Base-by-base conservation (phyloP, 2,797 vertebrate genomes). In the Pempheris klunzingeri region DNA sequence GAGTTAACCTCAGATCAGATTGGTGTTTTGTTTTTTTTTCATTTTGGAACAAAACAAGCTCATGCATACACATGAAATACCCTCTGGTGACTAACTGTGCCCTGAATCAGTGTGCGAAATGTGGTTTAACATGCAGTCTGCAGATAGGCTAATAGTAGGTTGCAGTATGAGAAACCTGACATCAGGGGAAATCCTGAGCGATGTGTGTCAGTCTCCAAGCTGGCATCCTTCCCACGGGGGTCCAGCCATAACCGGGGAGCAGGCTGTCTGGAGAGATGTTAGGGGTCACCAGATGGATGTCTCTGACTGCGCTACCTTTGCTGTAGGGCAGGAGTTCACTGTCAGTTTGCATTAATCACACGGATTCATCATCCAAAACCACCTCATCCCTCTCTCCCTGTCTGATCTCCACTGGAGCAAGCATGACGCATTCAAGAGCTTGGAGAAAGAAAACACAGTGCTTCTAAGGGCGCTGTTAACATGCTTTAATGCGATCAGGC, bases 221-320 rank as follows among this genome's bases (percentile, higher is more conserved):
- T 94, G 94, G 90, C 87, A 73, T 61, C 64, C 78, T 94, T 95
- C 93, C 91, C 93, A 93, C 86, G 88, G 88, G 83, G 87, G 76
- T 89, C 84, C 84, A 81, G 75, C 78, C 83, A 68, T 43, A 66
- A 66, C 66, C 12, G 74, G 30, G 62, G 78, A 62, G 58, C 81
- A 74, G 65, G 69, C 50, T 81, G 89, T 85, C 84, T 84, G 77
- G 74, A 50, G 75, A 72, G 86, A 86, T 80, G 78, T 70, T 50
- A 71, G 81, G 85, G 90, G 92, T 93, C 93, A 92, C 69, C 90
- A 91, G 89, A 92, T 91, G 89, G 93, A 87, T 74, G 90, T 84
- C 80, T 90, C 78, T 55, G 75, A 81, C 52, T 47, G 86, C 58
- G 58, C 75, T 87, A 83, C 90, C 84, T 88, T 84, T 54, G 90